Evolutionary conservation across 2,797 vertebrate species (phyloP).

Genomic region (Enteromius anoplus): DNA sequence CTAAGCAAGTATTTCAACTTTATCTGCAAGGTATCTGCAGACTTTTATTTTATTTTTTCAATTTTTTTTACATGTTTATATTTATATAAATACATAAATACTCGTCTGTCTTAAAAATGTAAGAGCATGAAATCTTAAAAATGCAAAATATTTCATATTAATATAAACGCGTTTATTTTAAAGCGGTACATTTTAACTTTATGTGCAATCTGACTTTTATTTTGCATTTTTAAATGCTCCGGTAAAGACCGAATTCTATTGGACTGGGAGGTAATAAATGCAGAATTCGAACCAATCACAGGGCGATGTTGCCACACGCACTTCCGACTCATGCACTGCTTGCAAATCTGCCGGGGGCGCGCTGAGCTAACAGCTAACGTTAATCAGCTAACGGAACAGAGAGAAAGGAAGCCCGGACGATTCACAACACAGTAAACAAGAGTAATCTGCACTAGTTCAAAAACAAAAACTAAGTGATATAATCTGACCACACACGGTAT

Average conservation of each 20-base stretch:
- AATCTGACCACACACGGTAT: slow-evolving; percentile 17
- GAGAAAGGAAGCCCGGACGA: neutral
- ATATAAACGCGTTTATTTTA: neutral
- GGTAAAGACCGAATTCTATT: neutral
- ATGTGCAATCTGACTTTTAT: neutral
- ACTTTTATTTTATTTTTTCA: slow-evolving; percentile 34
- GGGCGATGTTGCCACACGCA: neutral
- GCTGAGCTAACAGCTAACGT: slow-evolving; percentile 10
- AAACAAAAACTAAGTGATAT: neutral
- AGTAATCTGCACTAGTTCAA: slow-evolving; percentile 9
- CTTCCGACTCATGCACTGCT: slow-evolving; percentile 19
- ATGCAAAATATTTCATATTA: no score
- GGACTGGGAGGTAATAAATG: neutral
- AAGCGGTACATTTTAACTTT: neutral
- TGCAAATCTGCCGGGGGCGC: slow-evolving; percentile 21
- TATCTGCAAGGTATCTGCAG: neutral
- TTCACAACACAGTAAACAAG: neutral
- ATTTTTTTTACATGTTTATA: neutral
- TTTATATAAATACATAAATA: neutral
- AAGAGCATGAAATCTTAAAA: neutral
- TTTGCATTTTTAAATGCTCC: neutral
- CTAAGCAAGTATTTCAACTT: neutral
- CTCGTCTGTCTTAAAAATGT: neutral
- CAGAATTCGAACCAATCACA: slow-evolving; percentile 27
- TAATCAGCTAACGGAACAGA: neutral